phyloP scores from a whole-genome alignment of 2,797 vertebrate species.

The Euthynnus affinis region DNA sequence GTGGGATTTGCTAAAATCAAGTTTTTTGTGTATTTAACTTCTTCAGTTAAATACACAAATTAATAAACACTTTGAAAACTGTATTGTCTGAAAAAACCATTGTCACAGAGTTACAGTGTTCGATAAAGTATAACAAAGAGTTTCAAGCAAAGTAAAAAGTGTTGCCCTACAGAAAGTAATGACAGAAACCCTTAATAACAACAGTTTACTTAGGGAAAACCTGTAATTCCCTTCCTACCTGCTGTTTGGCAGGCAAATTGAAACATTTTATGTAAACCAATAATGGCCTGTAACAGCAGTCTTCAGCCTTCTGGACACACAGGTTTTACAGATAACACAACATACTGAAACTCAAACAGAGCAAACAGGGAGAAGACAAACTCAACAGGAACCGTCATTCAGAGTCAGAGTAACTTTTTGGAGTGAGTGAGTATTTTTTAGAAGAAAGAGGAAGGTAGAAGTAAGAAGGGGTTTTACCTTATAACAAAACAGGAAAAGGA shows the following conservation, averaged over 20 bases:
- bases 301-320: background rate
- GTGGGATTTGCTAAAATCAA: background rate
- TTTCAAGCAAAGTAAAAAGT: background rate
- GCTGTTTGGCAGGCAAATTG: background rate
- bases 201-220: background rate
- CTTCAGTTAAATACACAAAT: background rate
- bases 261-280: background rate
- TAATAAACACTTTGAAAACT: background rate
- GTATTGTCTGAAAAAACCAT: background rate
- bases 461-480: background rate
- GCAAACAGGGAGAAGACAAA: constrained; percentile 10
- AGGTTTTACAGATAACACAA: constrained; percentile 6
- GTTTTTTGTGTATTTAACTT: too few relatives aligned
- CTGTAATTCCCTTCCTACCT: background rate
- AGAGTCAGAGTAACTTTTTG: constrained; percentile 12
- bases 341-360: constrained; percentile 26
- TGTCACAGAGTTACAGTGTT: background rate
- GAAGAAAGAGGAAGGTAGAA: background rate
- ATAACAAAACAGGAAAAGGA: background rate
- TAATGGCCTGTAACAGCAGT: background rate
- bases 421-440: constrained; percentile 8
- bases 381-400: constrained; percentile 8
- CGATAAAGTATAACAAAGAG: background rate
- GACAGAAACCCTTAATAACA: background rate
- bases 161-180: background rate